phyloP scores from a whole-genome alignment of 2,888 invertebrate genomes.

The Thecophora atra region DNA sequence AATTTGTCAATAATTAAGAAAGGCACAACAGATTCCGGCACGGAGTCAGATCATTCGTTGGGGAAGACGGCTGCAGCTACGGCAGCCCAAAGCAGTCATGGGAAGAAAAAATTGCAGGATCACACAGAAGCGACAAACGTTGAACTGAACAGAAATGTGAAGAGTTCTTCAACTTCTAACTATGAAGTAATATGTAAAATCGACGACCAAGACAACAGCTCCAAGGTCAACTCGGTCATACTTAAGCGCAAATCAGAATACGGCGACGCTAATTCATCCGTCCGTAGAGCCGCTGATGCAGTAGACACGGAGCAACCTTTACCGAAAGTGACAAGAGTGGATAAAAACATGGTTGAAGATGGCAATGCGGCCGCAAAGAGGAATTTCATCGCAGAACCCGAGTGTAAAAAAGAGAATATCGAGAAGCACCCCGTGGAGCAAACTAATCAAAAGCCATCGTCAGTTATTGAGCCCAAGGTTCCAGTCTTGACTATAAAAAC shows the following conservation, averaged over 20 bases:
- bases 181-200: slow-evolving; percentile 60
- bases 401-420: slow-evolving; percentile 2
- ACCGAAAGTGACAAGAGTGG: slow-evolving; percentile 50
- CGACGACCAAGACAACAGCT: slow-evolving; percentile 54
- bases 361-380: neutral
- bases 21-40: slow-evolving; percentile 55
- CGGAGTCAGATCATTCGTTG: slow-evolving; percentile 57
- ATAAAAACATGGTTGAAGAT: slow-evolving; percentile 34
- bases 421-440: slow-evolving; percentile 14
- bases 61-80: neutral
- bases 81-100: slow-evolving; percentile 43
- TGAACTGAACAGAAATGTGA: neutral
- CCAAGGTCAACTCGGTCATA: slow-evolving; percentile 59
- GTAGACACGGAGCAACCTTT: slow-evolving; percentile 40
- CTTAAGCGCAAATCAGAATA: slow-evolving; percentile 60
- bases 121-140: neutral
- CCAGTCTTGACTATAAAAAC: slow-evolving; percentile 34
- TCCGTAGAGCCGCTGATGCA: slow-evolving; percentile 33
- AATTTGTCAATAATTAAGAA: slow-evolving; percentile 64
- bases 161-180: slow-evolving; percentile 44
- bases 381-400: neutral
- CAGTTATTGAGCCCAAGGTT: slow-evolving; percentile 14
- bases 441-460: slow-evolving; percentile 9
- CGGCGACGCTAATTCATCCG: slow-evolving; percentile 26
- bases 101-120: slow-evolving; percentile 40